phyloP scores from a whole-genome alignment of 1,140 invertebrate species.

The Anadara kagoshimensis region DNA sequence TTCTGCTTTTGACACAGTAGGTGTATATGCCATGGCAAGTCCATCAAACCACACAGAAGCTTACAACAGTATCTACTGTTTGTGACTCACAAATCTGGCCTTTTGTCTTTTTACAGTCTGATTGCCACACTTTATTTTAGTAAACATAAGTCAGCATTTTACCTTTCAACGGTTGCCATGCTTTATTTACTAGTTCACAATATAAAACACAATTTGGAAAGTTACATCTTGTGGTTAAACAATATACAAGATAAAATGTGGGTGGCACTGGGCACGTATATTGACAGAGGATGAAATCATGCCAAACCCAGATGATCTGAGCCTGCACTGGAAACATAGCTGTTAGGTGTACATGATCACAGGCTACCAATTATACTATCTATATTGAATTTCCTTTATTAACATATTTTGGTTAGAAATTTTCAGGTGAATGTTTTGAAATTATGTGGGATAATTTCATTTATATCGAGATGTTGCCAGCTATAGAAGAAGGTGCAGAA shows the following conservation, averaged over 20 bases:
- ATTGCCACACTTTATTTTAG: neutral
- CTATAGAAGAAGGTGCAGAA: no score
- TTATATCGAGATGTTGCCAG: no score
- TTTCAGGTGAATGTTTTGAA: neutral
- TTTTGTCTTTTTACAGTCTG: conserved; percentile 6
- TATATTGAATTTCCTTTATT: neutral
- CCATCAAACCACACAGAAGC: conserved; percentile 1
- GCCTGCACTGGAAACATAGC: neutral
- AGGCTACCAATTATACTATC: neutral
- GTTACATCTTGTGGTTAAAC: neutral
- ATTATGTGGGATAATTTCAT: conserved; percentile 4
- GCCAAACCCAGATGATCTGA: conserved; percentile 4
- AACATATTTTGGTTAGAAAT: neutral
- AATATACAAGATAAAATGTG: conserved; percentile 3
- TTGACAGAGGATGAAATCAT: conserved; percentile 8
- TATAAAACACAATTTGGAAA: neutral
- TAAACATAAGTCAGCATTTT: conserved; percentile 3
- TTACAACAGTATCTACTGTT: neutral
- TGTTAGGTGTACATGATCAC: conserved; percentile 10
- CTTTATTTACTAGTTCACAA: neutral
- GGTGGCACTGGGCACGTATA: conserved; percentile 5
- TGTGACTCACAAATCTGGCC: neutral
- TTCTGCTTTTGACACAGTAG: no score
- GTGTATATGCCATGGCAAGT: neutral
- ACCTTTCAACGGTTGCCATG: neutral